A percentile compares a stretch with the other conserved stretches of the same genome.
Evolutionary conservation across 2,888 invertebrate genomes (phyloP).

Genomic region (Lordiphosa fenestrarum): DNA sequence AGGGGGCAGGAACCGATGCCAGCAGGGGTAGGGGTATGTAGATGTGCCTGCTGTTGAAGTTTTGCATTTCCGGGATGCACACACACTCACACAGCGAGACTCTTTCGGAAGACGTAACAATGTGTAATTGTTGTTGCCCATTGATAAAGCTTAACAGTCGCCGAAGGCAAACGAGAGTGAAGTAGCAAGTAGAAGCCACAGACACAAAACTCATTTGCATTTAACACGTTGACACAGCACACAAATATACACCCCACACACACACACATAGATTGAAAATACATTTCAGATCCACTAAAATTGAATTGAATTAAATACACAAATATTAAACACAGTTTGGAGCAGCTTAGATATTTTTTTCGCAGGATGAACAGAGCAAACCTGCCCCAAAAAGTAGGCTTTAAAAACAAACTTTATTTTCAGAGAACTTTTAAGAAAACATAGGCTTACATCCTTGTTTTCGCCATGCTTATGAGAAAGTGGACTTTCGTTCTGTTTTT

Average conservation of each 20-base stretch:
- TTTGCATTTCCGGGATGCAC: conserved; percentile 77
- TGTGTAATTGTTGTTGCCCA: conserved; percentile 60
- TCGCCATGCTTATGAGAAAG: no score
- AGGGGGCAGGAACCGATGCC: conserved; percentile 6
- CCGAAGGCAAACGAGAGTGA: conserved; percentile 8
- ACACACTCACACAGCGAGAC: conserved; percentile 18
- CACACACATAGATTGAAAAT: conserved; percentile 10
- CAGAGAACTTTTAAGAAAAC: no score
- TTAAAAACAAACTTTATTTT: no score
- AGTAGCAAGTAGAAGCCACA: conserved; percentile 1
- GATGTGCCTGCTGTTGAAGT: conserved; percentile 57
- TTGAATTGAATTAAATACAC: conserved; percentile 1
- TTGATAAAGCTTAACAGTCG: conserved; percentile 38
- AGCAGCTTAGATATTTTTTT: no score
- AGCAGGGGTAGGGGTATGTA: conserved; percentile 3
- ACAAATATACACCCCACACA: conserved; percentile 7
- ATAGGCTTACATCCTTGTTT: no score
- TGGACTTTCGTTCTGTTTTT: no score
- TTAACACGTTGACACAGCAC: conserved; percentile 56
- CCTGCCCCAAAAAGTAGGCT: no score
- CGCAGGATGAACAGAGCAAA: no score
- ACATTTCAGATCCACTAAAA: conserved; percentile 28
- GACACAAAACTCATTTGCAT: conserved; percentile 62
- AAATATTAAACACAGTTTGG: no score
- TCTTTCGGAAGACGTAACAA: conserved; percentile 60